Percentiles rank a stretch among this genome's conserved stretches.
These are phyloP conservation scores for Alloplasta piceator DNA, from an alignment of 2,888 invertebrate species.

Conservation along the genomic window DNA sequence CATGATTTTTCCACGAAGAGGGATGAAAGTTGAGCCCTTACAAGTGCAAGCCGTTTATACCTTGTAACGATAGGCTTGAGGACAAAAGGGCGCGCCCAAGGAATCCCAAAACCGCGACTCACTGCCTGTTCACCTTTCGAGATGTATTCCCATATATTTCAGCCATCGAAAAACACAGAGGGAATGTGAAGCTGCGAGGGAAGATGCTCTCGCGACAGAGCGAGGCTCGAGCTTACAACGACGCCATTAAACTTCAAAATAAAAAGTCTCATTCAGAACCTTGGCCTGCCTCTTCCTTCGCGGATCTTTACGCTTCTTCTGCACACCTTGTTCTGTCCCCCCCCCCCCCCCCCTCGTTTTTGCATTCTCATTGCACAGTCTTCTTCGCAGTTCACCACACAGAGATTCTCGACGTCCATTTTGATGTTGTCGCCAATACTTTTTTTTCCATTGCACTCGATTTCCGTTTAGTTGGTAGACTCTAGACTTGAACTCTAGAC, in stretches of 20 bases:
- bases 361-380: slow-evolving; percentile 41
- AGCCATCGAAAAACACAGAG: slow-evolving; percentile 41
- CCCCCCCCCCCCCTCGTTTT: slow-evolving; percentile 35
- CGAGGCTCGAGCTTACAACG: slow-evolving; percentile 70
- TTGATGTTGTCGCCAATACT: no score
- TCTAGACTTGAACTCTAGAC: no score
- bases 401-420: background rate
- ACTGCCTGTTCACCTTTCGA: background rate
- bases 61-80: no score
- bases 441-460: no score
- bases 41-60: no score
- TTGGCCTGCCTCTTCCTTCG: slow-evolving; percentile 43
- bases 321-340: slow-evolving; percentile 47
- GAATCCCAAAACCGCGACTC: no score
- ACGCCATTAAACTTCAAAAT: slow-evolving; percentile 78
- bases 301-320: slow-evolving; percentile 60
- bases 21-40: no score
- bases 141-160: slow-evolving; percentile 5
- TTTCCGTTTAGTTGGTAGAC: no score
- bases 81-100: no score
- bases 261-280: slow-evolving; percentile 69
- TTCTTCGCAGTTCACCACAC: background rate
- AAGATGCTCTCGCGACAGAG: slow-evolving; percentile 56
- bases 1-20: background rate
- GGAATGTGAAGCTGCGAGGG: slow-evolving; percentile 58